Evolutionary conservation across 2,888 invertebrate species (phyloP), one percentile per base, ranked within the genome.

Genomic region (Nephrotoma flavescens): DNA sequence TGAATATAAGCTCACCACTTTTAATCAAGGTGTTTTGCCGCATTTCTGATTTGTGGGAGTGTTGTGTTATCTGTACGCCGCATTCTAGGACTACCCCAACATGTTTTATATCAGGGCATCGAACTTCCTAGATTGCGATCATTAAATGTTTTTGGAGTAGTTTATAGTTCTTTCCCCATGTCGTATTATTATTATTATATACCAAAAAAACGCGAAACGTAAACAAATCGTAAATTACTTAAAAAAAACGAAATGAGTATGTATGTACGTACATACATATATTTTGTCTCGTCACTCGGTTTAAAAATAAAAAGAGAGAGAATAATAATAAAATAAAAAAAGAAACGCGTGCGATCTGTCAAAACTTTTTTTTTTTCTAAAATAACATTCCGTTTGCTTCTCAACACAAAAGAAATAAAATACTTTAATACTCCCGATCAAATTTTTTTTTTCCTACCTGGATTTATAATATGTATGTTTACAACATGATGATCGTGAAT

Each of bases 321-420:
- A 84, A 41, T 42, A 42, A 84, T 84, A 84, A 84, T 84, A 42
- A 84, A 42, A 83, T 6, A 41, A 83, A 84, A 84, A 84, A 84
- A 84, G 42, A 42, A 84, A 84, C 85, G 85, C 85, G 85, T 85
- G 85, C 85, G 85, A 85, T 85, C 85, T 85, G 85, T 85, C 85
- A 85, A 85, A 85, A 44, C 15, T 44, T 42, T 71, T 71, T 71
- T 52, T 71, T 42, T 84, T 84, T 19, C 1, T 19, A 42, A 84
- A 84, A 84, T 84, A 84, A 84, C 42, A 15, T 84, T 84, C 15
- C 42, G 41, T 84, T 84, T 84, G 15, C 84, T 84, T 71, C 71
- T 71, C 71, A 57, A 19, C 57, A 71, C 71, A 71, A 71, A 31
- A 71, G 71, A 71, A 19, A 71, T 71, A 71, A 71, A 71, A 71